Conservation (phyloP, 2,797 vertebrate species). For the Lateolabrax maculatus region DNA sequence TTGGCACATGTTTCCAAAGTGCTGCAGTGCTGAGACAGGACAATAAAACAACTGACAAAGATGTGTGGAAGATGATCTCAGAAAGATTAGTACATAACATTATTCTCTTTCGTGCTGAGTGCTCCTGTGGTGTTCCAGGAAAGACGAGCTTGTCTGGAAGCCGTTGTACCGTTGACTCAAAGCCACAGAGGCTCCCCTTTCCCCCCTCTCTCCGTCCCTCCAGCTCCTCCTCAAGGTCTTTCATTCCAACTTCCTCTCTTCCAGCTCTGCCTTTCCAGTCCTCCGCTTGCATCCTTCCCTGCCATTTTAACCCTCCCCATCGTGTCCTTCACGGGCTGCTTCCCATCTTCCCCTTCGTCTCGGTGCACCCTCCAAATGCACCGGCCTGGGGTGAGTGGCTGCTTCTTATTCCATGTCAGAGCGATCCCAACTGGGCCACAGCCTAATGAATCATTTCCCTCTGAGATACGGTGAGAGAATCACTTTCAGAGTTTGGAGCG, state of each 20-base stretch:
- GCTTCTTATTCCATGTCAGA: conserved; percentile 80
- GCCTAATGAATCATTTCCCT: conserved; percentile 83
- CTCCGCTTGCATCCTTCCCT: conserved; percentile 32
- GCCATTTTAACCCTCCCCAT: conserved; percentile 32
- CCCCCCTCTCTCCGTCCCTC: not conserved
- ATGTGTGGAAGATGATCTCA: conserved; percentile 69
- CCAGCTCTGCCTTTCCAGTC: conserved; percentile 24
- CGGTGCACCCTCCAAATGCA: conserved; percentile 57
- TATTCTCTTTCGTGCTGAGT: conserved; percentile 57
- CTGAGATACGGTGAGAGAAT: conserved; percentile 79
- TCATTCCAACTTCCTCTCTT: conserved; percentile 50
- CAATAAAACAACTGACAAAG: conserved; percentile 43
- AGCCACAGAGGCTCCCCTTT: conserved; percentile 60
- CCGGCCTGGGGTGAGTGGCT: conserved; percentile 75
- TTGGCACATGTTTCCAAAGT: conserved; percentile 19
- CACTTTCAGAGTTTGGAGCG: conserved; percentile 72
- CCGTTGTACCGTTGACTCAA: conserved; percentile 66
- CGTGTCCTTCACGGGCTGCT: conserved; percentile 53
- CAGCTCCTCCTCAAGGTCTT: conserved; percentile 29
- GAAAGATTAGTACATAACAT: conserved; percentile 51
- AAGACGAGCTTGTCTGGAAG: conserved; percentile 70
- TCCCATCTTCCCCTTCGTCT: conserved; percentile 69
- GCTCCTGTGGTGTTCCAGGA: conserved; percentile 73
- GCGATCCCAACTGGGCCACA: conserved; percentile 69
- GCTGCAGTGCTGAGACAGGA: conserved; percentile 35